Percentiles rank a stretch among this genome's conserved stretches.
These are phyloP conservation scores for Plebejus melissa DNA, from an alignment of 2,888 invertebrate species.

Conservation along the genomic window DNA sequence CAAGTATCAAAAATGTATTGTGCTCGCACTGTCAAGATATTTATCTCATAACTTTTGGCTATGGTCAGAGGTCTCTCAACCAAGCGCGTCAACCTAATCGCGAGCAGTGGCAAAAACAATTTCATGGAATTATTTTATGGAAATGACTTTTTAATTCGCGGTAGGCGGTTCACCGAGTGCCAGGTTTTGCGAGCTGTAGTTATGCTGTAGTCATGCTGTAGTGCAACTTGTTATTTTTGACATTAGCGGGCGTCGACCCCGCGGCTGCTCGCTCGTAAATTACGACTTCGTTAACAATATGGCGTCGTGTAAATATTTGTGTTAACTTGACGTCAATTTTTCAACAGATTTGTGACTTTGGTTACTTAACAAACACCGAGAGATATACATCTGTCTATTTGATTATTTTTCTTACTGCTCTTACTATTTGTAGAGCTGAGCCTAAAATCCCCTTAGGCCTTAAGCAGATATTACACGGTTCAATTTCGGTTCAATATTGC, in stretches of 20 bases:
- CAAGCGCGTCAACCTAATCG: background rate
- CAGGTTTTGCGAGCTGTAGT: slow-evolving; percentile 50
- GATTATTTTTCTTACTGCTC: background rate
- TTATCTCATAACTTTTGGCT: background rate
- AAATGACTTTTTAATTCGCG: slow-evolving; percentile 47
- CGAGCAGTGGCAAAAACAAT: background rate
- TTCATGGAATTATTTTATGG: slow-evolving; percentile 4
- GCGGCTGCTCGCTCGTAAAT: slow-evolving; percentile 31
- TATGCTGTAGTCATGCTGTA: slow-evolving; percentile 28
- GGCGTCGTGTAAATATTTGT: slow-evolving; percentile 28
- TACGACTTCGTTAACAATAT: slow-evolving; percentile 26
- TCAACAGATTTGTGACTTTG: slow-evolving; percentile 1
- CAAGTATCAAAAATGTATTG: no score
- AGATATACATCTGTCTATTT: background rate
- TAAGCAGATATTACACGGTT: no score
- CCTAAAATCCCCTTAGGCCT: background rate
- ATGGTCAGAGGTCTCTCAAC: background rate
- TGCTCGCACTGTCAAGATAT: background rate
- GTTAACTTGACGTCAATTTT: slow-evolving; percentile 16
- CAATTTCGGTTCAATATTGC: no score
- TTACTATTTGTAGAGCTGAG: background rate
- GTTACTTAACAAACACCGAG: background rate
- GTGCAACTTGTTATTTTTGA: slow-evolving; percentile 41
- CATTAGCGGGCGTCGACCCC: slow-evolving; percentile 40
- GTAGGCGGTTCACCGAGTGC: slow-evolving; percentile 57